Conservation (phyloP, 2,888 invertebrate genomes). For the Baronia brevicornis region DNA sequence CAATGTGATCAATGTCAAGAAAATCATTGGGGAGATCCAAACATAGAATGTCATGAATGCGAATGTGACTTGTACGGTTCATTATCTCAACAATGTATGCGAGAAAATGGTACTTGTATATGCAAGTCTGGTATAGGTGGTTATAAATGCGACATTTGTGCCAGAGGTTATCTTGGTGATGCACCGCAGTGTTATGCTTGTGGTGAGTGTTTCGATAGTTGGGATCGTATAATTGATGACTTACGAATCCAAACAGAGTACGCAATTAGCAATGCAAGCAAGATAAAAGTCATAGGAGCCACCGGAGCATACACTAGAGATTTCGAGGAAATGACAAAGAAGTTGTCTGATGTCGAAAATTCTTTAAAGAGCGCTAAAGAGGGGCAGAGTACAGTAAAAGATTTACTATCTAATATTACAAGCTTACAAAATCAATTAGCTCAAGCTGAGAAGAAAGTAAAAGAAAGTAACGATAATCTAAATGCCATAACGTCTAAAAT, state of each 20-base stretch:
- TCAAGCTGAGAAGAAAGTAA: constrained; percentile 78
- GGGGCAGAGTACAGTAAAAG: constrained; percentile 79
- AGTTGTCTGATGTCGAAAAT: constrained; percentile 85
- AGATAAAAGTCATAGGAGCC: constrained; percentile 96
- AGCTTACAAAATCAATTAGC: constrained; percentile 78
- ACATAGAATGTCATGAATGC: constrained; percentile 89
- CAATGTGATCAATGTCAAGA: constrained; percentile 97
- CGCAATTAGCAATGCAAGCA: constrained; percentile 90
- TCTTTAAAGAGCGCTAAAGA: constrained; percentile 89
- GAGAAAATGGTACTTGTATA: constrained; percentile 92
- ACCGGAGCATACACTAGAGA: constrained; percentile 97
- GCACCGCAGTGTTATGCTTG: constrained; percentile 95
- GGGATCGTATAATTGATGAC: constrained; percentile 91
- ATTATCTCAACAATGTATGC: constrained; percentile 89
- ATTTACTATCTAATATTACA: constrained; percentile 76
- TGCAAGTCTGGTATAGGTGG: constrained; percentile 96
- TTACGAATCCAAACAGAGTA: constrained; percentile 82
- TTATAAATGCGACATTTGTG: constrained; percentile 93
- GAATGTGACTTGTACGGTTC: constrained; percentile 93
- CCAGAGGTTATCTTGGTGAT: constrained; percentile 92
- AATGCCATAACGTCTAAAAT: constrained; percentile 83
- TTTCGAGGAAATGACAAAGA: constrained; percentile 93
- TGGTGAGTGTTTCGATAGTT: constrained; percentile 99
- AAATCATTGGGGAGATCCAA: constrained; percentile 96
- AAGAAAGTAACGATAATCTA: constrained; percentile 63